Base-by-base conservation (phyloP, 2,888 invertebrate genomes). In the Timema cristinae region DNA sequence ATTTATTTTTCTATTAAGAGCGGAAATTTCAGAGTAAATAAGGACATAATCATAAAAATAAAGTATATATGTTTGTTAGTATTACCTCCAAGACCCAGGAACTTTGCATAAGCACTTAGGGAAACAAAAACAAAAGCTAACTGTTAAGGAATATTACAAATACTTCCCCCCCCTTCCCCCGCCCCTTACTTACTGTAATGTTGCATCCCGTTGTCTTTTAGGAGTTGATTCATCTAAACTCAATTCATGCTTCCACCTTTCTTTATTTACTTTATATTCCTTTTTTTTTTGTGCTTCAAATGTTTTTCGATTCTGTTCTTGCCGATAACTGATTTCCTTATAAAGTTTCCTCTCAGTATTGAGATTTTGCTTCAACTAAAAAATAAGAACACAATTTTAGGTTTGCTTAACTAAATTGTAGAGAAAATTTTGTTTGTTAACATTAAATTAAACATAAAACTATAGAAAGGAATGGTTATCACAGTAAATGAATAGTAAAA, bases 261-360 rank as follows among this genome's bases (percentile, higher is more conserved):
- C 98, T 84, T 98, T 98, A 82, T 93, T 97, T 69, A 92, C 92
- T 79, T 86, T 87, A 86, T 98, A 98, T 84, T 98, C 97, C 83
- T 94, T 93, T 85, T 98, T 96, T 84, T 97, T 95, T 81, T 94
- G 94, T 77, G 92, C 86, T 81, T 94, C 93, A 82, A 96, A 95
- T 75, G 91, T 91, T 82, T 97, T 98, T 76, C 94, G 87, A 81
- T 98, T 98, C 77, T 91, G 90, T 77, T 97, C 96, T 80, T 98
- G 97, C 77, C 93, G 88, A 77, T 90, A 85, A 63, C 91, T 89
- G 78, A 98, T 96, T 81, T 97, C 95, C 83, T 97, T 98, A 75
- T 92, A 87, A 77, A 98, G 86, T 83, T 97, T 96, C 86, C 95
- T 95, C 83, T 98, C 98, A 48, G 93, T 91, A 66, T 91, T 90